Evolutionary conservation across 2,113 vertebrate genomes (phyloP).

Genomic region (Psittacula cyanocephala): DNA sequence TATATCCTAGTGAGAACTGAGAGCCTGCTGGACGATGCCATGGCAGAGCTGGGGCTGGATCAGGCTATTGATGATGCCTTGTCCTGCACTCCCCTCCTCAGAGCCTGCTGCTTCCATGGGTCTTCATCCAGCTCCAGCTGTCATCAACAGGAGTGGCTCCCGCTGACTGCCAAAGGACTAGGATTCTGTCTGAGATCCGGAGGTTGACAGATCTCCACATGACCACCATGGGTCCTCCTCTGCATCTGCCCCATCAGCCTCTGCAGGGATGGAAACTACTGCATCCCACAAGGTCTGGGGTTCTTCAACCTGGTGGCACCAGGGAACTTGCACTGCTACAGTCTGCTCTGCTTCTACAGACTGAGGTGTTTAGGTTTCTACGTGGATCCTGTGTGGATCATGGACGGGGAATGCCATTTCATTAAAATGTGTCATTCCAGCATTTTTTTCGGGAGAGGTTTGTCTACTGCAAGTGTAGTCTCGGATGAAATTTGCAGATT

Average conservation of each 20-base stretch:
- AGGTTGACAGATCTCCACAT: not conserved
- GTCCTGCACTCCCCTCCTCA: not conserved
- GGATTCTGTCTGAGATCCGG: accelerated
- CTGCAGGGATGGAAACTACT: not conserved
- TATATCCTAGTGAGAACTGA: not conserved
- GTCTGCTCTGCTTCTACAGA: not conserved
- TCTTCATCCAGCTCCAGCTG: not conserved
- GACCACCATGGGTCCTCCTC: not conserved
- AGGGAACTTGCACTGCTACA: not conserved
- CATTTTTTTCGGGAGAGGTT: not conserved
- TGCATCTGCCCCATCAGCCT: not conserved
- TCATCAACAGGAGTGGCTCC: not conserved
- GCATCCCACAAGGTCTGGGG: not conserved
- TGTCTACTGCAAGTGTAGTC: not conserved
- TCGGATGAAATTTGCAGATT: conserved; percentile 4
- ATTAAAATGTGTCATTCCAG: not conserved
- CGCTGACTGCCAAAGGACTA: not conserved
- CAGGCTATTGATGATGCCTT: not conserved
- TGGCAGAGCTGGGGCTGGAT: not conserved
- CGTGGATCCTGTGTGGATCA: not conserved
- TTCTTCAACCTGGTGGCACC: not conserved
- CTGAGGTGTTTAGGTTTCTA: not conserved
- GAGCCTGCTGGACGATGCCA: accelerated
- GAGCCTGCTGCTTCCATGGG: not conserved
- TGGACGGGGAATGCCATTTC: not conserved